Conservation (phyloP, 2,888 invertebrate species). For the Tubulanus polymorphus region DNA sequence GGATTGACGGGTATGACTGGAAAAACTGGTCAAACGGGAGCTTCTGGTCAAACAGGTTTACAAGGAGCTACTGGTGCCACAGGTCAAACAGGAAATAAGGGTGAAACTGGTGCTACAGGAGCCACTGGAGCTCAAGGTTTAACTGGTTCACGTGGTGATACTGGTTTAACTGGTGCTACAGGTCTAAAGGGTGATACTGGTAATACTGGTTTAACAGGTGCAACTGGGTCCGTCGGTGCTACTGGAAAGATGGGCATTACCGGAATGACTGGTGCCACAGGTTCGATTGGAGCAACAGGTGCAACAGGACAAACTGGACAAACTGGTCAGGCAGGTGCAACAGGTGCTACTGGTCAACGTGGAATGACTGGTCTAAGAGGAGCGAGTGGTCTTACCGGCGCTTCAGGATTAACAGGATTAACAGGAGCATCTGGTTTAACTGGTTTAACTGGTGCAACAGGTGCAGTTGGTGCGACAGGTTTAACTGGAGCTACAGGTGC, state of each 20-base stretch:
- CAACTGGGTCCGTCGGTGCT: background rate
- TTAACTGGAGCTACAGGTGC: too few species aligned
- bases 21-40: background rate
- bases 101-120: background rate
- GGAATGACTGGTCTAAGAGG: slow-evolving; percentile 1
- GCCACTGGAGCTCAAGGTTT: background rate
- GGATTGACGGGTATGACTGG: background rate
- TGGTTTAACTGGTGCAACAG: too few species aligned
- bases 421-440: too few species aligned
- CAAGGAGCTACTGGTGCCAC: background rate
- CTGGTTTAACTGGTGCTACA: background rate
- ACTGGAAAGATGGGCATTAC: background rate
- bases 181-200: background rate
- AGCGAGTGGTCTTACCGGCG: too few species aligned
- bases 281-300: slow-evolving; percentile 16
- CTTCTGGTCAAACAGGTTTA: background rate
- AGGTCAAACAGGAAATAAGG: background rate
- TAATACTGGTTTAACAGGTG: background rate
- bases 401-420: too few species aligned
- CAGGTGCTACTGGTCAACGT: slow-evolving; percentile 3
- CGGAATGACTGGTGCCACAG: slow-evolving; percentile 8
- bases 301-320: slow-evolving; percentile 9
- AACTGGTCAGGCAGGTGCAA: slow-evolving; percentile 12
- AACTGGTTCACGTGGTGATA: background rate
- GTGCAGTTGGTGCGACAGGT: too few species aligned